phyloP scores from a whole-genome alignment of 2,797 vertebrate species.

The Cheirogaleus major region DNA sequence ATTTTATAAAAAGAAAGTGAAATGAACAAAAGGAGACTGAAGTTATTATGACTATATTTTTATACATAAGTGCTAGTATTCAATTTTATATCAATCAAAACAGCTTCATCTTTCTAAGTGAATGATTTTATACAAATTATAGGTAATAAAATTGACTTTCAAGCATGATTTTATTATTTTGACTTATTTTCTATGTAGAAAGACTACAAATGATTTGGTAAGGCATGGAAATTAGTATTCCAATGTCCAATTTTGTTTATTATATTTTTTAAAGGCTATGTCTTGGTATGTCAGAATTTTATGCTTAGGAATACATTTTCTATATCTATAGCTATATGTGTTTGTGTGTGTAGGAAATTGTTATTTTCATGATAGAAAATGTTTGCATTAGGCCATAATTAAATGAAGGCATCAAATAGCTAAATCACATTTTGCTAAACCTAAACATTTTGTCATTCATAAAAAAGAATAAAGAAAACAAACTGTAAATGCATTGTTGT shows the following conservation, averaged over 20 bases:
- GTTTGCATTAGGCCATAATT: background rate
- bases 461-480: background rate
- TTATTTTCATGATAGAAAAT: background rate
- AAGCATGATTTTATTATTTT: background rate
- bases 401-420: background rate
- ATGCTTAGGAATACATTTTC: background rate
- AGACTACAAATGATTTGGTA: background rate
- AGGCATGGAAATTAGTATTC: background rate
- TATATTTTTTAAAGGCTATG: background rate
- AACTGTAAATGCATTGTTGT: background rate
- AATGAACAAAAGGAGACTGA: background rate
- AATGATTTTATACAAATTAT: background rate
- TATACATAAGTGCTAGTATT: background rate
- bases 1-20: background rate
- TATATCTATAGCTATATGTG: too few species aligned
- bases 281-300: background rate
- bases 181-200: background rate
- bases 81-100: background rate
- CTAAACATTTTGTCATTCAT: background rate
- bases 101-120: background rate
- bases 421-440: background rate
- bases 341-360: background rate
- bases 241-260: background rate
- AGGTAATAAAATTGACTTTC: background rate
- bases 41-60: background rate